Evolutionary conservation across 1,140 invertebrate species (phyloP).

Genomic region (Cherax destructor): DNA sequence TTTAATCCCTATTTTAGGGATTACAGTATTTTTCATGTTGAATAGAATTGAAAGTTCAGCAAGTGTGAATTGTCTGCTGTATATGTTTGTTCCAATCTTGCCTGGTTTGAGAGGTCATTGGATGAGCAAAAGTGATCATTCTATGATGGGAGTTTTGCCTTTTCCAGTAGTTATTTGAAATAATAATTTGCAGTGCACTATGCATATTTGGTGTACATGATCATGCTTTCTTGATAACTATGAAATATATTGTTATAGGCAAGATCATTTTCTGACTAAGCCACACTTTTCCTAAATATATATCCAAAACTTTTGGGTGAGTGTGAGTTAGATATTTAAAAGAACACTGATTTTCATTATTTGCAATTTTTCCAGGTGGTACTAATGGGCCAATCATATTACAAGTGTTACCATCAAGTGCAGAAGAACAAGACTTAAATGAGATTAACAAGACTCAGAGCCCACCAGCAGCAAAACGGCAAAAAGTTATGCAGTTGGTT

Average conservation of each 20-base stretch:
- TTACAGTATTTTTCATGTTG: too few species aligned
- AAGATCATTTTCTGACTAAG: background rate
- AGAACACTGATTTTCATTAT: background rate
- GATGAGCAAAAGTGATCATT: too few species aligned
- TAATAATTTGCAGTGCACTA: too few species aligned
- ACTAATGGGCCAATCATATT: conserved; percentile 53
- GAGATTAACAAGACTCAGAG: conserved; percentile 1
- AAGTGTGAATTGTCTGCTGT: too few species aligned
- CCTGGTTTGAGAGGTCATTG: too few species aligned
- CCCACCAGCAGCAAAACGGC: conserved; percentile 37
- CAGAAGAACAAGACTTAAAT: conserved; percentile 4
- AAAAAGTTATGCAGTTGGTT: conserved; percentile 54
- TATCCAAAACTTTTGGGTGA: background rate
- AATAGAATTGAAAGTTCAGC: too few species aligned
- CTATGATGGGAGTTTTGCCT: too few species aligned
- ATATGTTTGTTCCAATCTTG: too few species aligned
- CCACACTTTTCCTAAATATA: background rate
- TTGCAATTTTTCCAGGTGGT: conserved; percentile 19
- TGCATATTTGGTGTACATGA: too few species aligned
- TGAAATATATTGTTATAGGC: background rate
- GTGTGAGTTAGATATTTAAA: background rate
- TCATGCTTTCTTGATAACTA: too few species aligned
- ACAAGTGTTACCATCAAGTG: conserved; percentile 47
- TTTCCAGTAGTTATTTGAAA: too few species aligned
- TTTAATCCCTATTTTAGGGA: too few species aligned